Conservation (phyloP, 2,888 invertebrate species). For the Cheilosia variabilis region DNA sequence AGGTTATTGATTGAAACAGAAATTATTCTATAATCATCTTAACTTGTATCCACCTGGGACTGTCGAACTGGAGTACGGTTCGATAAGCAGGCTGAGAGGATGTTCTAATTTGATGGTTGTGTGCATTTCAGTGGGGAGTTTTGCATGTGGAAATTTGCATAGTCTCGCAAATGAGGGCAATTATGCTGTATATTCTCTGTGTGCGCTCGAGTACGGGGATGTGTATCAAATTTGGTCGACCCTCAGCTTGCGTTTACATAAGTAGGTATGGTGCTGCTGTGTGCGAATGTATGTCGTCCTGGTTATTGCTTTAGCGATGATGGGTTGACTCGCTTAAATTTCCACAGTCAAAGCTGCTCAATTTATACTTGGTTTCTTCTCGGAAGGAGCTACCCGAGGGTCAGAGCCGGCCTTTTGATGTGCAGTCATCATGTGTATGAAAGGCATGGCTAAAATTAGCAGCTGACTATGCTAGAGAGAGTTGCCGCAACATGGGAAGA, state of each 20-base stretch:
- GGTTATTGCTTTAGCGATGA: too few species aligned
- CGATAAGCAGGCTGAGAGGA: constrained; percentile 12
- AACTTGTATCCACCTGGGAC: constrained; percentile 39
- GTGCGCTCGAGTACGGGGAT: background rate
- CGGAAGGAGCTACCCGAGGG: too few species aligned
- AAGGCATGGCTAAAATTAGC: too few species aligned
- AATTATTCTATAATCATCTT: constrained; percentile 49
- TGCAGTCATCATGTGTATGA: too few species aligned
- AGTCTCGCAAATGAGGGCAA: constrained; percentile 45
- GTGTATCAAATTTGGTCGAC: background rate
- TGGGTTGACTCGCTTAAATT: too few species aligned
- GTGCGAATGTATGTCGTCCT: too few species aligned
- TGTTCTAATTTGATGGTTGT: constrained; percentile 28
- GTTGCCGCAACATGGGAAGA: too few species aligned
- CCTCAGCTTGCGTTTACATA: background rate
- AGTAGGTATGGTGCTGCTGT: background rate
- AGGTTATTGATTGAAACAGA: constrained; percentile 60
- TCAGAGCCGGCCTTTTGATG: too few species aligned
- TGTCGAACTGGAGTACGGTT: constrained; percentile 18
- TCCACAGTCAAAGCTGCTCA: too few species aligned
- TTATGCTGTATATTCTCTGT: constrained; percentile 7
- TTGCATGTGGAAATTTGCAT: constrained; percentile 42
- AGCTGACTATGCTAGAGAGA: too few species aligned
- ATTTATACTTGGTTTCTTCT: too few species aligned
- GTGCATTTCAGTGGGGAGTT: constrained; percentile 24